Percentiles rank a stretch among this genome's conserved stretches.
phyloP scores from a whole-genome alignment of 2,113 vertebrate species.

The Butastur rufipennis region DNA sequence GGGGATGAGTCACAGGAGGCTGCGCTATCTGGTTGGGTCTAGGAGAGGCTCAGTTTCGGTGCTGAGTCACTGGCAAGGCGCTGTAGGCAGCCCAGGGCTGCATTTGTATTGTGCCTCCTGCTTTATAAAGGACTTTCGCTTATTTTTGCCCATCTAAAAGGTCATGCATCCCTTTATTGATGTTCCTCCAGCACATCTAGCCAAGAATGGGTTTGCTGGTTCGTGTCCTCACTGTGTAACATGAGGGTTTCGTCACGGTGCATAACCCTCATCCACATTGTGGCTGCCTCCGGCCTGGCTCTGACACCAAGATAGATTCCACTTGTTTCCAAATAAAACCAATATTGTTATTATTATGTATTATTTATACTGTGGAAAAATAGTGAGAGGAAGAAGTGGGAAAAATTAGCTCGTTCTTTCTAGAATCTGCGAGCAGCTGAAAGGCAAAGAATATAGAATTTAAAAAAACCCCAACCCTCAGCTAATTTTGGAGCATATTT shows the following conservation, averaged over 20 bases:
- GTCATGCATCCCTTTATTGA: background rate
- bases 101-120: background rate
- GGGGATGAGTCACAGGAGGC: slow-evolving; percentile 27
- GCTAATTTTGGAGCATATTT: slow-evolving; percentile 46
- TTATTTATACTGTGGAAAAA: background rate
- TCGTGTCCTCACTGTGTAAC: rapidly evolving
- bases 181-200: background rate
- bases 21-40: background rate
- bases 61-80: slow-evolving; percentile 21
- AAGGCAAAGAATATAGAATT: slow-evolving; percentile 7
- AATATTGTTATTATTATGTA: background rate
- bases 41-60: background rate
- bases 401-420: slow-evolving; percentile 10
- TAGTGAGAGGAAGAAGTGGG: background rate
- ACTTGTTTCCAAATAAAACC: background rate
- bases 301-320: background rate
- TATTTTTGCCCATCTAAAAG: background rate
- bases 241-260: rapidly evolving
- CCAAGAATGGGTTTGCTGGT: background rate
- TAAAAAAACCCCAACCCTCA: background rate
- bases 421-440: background rate
- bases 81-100: background rate
- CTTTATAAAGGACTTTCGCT: background rate
- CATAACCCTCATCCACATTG: background rate
- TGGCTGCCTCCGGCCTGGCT: background rate